Evolutionary conservation across 2,888 invertebrate genomes (phyloP).

Genomic region (Ceramica pisi): DNA sequence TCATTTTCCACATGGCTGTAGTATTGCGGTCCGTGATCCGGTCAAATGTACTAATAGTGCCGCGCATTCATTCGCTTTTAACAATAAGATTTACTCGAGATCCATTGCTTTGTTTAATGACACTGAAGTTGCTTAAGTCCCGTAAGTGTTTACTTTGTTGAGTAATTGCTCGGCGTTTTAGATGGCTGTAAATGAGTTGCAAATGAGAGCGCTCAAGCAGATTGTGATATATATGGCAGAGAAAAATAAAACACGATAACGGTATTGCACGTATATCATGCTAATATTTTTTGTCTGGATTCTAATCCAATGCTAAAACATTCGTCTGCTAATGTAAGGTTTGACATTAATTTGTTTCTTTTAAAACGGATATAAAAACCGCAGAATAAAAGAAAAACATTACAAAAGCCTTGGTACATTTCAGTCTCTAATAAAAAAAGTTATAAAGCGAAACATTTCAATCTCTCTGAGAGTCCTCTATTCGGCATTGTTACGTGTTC

Average conservation of each 20-base stretch:
- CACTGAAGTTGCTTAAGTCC: slow-evolving; percentile 24
- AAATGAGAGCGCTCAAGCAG: slow-evolving; percentile 13
- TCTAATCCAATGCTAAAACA: neutral
- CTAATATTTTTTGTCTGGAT: neutral
- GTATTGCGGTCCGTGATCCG: slow-evolving; percentile 9
- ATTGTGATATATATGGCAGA: neutral
- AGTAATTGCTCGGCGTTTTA: slow-evolving; percentile 9
- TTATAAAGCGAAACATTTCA: neutral
- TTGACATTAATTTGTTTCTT: too few relatives aligned
- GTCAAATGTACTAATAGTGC: slow-evolving; percentile 37
- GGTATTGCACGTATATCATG: too few relatives aligned
- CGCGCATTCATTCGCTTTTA: slow-evolving; percentile 14
- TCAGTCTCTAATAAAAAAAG: neutral
- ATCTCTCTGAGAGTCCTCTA: neutral
- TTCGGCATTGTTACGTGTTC: neutral
- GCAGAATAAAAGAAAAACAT: neutral
- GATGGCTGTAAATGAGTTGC: neutral
- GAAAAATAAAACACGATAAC: neutral
- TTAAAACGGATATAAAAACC: neutral
- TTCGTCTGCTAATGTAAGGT: neutral
- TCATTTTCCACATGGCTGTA: neutral
- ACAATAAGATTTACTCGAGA: slow-evolving; percentile 36
- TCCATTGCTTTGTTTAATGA: slow-evolving; percentile 41
- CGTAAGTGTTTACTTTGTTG: slow-evolving; percentile 27
- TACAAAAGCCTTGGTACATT: neutral